Percentiles rank a stretch among this genome's conserved stretches.
These are phyloP conservation scores for Phylloscopus collybita DNA, from an alignment of 2,797 vertebrate genomes.

Conservation along the genomic window DNA sequence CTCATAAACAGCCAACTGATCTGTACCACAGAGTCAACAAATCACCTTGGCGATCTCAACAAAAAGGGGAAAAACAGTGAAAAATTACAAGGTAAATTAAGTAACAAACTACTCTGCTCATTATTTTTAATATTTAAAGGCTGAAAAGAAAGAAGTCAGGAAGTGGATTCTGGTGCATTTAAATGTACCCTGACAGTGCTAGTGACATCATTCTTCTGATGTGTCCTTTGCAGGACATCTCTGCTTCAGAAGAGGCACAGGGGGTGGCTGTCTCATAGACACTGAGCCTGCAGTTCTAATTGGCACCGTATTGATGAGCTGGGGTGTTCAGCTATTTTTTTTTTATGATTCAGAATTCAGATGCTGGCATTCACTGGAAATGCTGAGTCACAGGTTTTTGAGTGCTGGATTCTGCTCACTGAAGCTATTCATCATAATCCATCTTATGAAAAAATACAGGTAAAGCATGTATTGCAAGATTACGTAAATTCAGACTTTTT, in stretches of 20 bases:
- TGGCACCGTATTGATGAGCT: background rate
- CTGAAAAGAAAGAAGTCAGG: background rate
- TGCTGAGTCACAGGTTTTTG: constrained; percentile 39
- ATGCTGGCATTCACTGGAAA: background rate
- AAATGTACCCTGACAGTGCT: background rate
- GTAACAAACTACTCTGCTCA: background rate
- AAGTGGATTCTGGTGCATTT: background rate
- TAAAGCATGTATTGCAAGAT: background rate
- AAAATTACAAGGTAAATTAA: background rate
- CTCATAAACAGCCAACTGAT: background rate
- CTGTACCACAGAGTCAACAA: background rate
- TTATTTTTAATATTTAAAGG: background rate
- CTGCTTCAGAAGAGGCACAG: background rate
- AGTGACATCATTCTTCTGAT: background rate
- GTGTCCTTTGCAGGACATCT: background rate
- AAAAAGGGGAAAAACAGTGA: background rate
- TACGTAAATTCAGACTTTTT: background rate
- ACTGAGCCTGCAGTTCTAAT: background rate
- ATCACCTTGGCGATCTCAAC: background rate
- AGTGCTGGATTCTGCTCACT: background rate
- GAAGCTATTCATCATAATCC: background rate
- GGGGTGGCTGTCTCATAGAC: background rate
- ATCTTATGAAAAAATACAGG: background rate
- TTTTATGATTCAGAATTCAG: background rate
- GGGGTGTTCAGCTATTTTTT: background rate